phyloP scores from a whole-genome alignment of 2,888 invertebrate genomes.

The Tetramorium bicarinatum region DNA sequence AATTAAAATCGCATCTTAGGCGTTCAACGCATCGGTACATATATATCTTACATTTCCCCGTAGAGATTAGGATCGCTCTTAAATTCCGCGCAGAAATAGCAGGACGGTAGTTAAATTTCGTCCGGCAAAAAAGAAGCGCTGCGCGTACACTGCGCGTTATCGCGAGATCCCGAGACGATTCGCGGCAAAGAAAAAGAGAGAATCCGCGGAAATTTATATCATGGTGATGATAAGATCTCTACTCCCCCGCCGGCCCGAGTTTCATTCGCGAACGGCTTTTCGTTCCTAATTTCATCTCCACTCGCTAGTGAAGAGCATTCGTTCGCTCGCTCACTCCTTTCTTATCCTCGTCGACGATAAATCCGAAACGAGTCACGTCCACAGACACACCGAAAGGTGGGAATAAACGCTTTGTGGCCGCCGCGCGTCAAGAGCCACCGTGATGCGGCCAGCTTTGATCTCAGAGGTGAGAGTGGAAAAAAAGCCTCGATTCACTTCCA shows the following conservation, averaged over 20 bases:
- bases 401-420: slow-evolving; percentile 59
- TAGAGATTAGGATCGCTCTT: slow-evolving; percentile 33
- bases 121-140: background rate
- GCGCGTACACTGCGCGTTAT: slow-evolving; percentile 25
- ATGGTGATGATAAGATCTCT: slow-evolving; percentile 44
- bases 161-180: slow-evolving; percentile 35
- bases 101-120: slow-evolving; percentile 35
- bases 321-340: slow-evolving; percentile 35
- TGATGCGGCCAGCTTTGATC: slow-evolving; percentile 60
- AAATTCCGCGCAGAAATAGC: slow-evolving; percentile 22
- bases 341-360: slow-evolving; percentile 55
- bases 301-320: slow-evolving; percentile 16
- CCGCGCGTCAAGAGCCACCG: slow-evolving; percentile 59
- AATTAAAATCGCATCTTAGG: slow-evolving; percentile 1
- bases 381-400: slow-evolving; percentile 43
- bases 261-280: slow-evolving; percentile 33
- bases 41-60: slow-evolving; percentile 1
- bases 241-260: background rate
- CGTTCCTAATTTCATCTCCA: slow-evolving; percentile 55
- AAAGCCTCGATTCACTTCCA: slow-evolving; percentile 53
- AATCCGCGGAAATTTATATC: slow-evolving; percentile 53
- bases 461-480: slow-evolving; percentile 43
- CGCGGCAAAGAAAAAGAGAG: slow-evolving; percentile 19
- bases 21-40: background rate
- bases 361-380: slow-evolving; percentile 55